Percentiles rank a stretch among this genome's conserved stretches.
Evolutionary conservation across 2,113 vertebrate species (phyloP).

Genomic region (Eurypyga helias): DNA sequence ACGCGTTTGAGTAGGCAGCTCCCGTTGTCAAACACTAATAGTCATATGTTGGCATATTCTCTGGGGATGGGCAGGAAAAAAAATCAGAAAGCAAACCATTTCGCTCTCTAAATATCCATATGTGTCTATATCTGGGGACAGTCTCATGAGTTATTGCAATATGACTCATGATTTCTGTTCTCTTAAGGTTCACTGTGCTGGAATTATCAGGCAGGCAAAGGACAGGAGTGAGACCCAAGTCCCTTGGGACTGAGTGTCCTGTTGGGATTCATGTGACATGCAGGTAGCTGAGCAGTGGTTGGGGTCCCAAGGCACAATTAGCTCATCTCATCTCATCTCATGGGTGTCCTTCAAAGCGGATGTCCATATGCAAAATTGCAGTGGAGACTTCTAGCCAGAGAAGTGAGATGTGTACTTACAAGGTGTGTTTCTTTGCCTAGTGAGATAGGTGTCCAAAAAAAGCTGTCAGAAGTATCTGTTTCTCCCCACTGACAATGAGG

Average conservation of each 20-base stretch:
- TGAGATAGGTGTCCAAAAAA: background rate
- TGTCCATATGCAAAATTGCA: background rate
- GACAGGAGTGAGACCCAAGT: background rate
- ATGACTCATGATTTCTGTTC: background rate
- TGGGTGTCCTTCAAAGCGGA: background rate
- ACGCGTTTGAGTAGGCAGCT: constrained; percentile 35
- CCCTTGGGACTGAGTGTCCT: background rate
- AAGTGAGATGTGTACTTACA: background rate
- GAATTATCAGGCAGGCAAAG: background rate
- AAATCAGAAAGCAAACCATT: background rate
- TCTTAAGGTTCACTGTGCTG: background rate
- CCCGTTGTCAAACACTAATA: constrained; percentile 4
- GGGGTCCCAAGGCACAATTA: background rate
- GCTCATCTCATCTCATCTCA: background rate
- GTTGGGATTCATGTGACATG: background rate
- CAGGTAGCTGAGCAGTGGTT: background rate
- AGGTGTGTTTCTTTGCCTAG: background rate
- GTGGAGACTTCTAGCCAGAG: background rate
- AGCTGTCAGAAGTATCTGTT: background rate
- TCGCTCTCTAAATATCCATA: background rate
- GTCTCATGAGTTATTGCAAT: background rate
- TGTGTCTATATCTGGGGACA: background rate
- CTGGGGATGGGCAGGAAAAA: background rate
- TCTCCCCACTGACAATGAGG: background rate
- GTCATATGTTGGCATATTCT: background rate